Base-by-base conservation (phyloP, 2,797 vertebrate species). In the Linurgus olivaceus region DNA sequence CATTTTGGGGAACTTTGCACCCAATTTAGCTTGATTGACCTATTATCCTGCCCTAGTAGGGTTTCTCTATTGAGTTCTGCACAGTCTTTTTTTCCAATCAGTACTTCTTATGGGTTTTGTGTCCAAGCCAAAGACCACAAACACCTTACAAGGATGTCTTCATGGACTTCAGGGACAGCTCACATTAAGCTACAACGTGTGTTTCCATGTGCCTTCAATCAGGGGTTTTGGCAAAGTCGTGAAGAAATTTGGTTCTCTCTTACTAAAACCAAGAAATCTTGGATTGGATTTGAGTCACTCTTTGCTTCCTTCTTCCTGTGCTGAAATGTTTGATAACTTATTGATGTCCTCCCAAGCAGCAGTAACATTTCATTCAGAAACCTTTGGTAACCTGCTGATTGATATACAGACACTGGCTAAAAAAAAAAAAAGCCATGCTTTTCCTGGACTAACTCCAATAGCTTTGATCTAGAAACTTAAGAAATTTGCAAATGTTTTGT, bases 311-410 rank as follows among this genome's bases (percentile, higher is more conserved):
- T 33, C 37, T 88, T 86, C 72, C 50, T 74, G 33, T 75, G 80
- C 52, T 86, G 71, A 94, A 93, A 85, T 70, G 29, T 59, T 87
- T 11, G n/a, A 26, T 89, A 94, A 73, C 16, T 80, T 85, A 55
- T 0, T 33, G 42, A 48, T 3, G 2, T 88, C 75, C 85, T 77
- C 62, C 35, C 25, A 70, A 88, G 58, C 37, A 91, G 44, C 7
- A 28, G n/a, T 93, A 96, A 75, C 72, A 79, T 87, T 92, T 83
- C 26, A 80, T 89, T 80, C 86, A 73, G 79, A 88, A 92, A 94
- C 48, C 23, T 93, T 66, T 91, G 55, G 44, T 91, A 68, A 89
- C 51, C 54, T 77, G 44, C 33, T 90, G 85, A 55, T 59, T 73
- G 63, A 82, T 65, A 80, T 13, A 52, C 20, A 96, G 37, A 55